Evolutionary conservation across 2,888 invertebrate genomes (phyloP).

Genomic region (Dendrolimus houi): DNA sequence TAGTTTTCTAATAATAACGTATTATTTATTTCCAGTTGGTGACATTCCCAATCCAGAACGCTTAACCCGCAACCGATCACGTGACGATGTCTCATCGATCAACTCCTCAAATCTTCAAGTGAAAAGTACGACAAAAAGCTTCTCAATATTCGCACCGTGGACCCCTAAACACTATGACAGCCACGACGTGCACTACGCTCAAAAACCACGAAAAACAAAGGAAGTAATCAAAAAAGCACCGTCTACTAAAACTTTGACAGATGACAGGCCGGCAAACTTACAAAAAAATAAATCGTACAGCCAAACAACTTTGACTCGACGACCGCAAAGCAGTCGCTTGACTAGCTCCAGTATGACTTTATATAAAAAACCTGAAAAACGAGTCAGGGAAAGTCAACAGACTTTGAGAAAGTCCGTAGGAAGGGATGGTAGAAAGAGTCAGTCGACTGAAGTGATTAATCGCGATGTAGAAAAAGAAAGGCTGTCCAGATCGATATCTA

Average conservation of each 20-base stretch:
- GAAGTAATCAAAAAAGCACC: conserved; percentile 59
- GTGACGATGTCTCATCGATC: conserved; percentile 84
- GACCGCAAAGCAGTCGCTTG: conserved; percentile 47
- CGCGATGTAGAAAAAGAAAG: conserved; percentile 67
- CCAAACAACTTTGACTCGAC: conserved; percentile 53
- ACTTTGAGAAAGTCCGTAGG: conserved; percentile 58
- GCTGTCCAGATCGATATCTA: conserved; percentile 80
- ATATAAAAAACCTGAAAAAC: conserved; percentile 63
- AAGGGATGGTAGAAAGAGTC: conserved; percentile 64
- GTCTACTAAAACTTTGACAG: conserved; percentile 50
- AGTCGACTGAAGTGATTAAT: conserved; percentile 79
- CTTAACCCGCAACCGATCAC: conserved; percentile 78
- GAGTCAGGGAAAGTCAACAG: conserved; percentile 37
- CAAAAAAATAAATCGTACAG: conserved; percentile 69
- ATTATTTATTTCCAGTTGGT: conserved; percentile 75
- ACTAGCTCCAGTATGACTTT: conserved; percentile 58
- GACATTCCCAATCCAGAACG: conserved; percentile 88
- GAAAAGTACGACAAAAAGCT: conserved; percentile 85
- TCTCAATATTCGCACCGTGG: conserved; percentile 91
- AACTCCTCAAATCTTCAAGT: conserved; percentile 80
- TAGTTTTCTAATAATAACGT: neutral
- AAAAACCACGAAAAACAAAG: conserved; percentile 68
- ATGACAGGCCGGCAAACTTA: conserved; percentile 45
- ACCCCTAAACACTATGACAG: conserved; percentile 85
- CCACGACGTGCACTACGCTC: conserved; percentile 87